Conservation (phyloP, 1,140 invertebrate genomes). For the Heliconius hewitsoni region DNA sequence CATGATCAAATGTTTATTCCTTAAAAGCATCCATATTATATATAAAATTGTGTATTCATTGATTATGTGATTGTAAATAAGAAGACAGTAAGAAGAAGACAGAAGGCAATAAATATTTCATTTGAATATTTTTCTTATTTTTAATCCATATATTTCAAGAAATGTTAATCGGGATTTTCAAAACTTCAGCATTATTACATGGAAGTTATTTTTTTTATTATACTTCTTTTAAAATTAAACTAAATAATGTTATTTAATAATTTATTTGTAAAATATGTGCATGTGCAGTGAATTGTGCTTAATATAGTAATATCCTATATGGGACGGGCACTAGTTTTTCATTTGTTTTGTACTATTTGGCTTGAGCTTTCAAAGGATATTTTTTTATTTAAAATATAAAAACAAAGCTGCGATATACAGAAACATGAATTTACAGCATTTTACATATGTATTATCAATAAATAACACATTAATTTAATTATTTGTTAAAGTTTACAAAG, state of each 20-base stretch:
- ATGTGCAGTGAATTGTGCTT: slow-evolving; percentile 49
- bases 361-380: slow-evolving; percentile 42
- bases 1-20: slow-evolving; percentile 14
- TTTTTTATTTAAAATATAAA: slow-evolving; percentile 24
- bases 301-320: slow-evolving; percentile 45
- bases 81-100: slow-evolving; percentile 11
- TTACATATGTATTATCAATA: slow-evolving; percentile 35
- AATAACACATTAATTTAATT: slow-evolving; percentile 19
- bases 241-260: slow-evolving; percentile 30
- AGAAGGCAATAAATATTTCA: slow-evolving; percentile 4
- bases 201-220: not conserved
- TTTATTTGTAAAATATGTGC: slow-evolving; percentile 53
- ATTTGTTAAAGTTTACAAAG: slow-evolving; percentile 93
- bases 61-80: slow-evolving; percentile 6
- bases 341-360: slow-evolving; percentile 62
- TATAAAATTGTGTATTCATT: not conserved
- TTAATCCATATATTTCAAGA: not conserved
- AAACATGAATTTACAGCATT: slow-evolving; percentile 37
- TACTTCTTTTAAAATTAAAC: slow-evolving; percentile 17
- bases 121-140: not conserved
- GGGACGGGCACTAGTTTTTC: slow-evolving; percentile 58
- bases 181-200: not conserved
- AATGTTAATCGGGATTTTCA: not conserved
- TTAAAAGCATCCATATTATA: not conserved
- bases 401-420: slow-evolving; percentile 34